A percentile compares a stretch with the other conserved stretches of the same genome.
Conservation (phyloP, 2,888 invertebrate genomes). For the Serripes groenlandicus region DNA sequence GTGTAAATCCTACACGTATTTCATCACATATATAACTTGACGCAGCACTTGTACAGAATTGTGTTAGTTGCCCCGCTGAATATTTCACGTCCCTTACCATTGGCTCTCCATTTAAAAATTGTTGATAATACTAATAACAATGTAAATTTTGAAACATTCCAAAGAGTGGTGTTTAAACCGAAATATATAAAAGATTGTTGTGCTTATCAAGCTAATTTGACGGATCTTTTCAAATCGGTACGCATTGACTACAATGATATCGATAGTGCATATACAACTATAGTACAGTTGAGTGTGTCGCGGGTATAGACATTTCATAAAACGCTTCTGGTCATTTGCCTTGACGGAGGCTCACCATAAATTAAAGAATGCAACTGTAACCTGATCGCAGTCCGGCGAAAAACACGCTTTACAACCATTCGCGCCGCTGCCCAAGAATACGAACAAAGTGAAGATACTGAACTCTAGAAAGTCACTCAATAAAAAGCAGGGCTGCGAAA, state of each 20-base stretch:
- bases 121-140: background rate
- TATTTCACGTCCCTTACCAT: background rate
- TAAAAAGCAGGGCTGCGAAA: background rate
- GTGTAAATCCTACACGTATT: background rate
- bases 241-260: background rate
- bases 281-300: background rate
- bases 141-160: background rate
- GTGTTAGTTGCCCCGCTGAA: background rate
- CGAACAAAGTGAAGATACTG: background rate
- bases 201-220: background rate
- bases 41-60: background rate
- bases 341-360: background rate
- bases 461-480: background rate
- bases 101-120: background rate
- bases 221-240: background rate
- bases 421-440: background rate
- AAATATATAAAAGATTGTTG: background rate
- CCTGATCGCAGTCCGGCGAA: background rate
- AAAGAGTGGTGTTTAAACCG: background rate
- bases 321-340: background rate
- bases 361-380: background rate
- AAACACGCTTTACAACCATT: background rate
- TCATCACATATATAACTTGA: background rate
- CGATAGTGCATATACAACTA: background rate
- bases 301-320: background rate